Evolutionary conservation across 2,113 vertebrate genomes (phyloP).

Genomic region (Melanocharis versteri): DNA sequence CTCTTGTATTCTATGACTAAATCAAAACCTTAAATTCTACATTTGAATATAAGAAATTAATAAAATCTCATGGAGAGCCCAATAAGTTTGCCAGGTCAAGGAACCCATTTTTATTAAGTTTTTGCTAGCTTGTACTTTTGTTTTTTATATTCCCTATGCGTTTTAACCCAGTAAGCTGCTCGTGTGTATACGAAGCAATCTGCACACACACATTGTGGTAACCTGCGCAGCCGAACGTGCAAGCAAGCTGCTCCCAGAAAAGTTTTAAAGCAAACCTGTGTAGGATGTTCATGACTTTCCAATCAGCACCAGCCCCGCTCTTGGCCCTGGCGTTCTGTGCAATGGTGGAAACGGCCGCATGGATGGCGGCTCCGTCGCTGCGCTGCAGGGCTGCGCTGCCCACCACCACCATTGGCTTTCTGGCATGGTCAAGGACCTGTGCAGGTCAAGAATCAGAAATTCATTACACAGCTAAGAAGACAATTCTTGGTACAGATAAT

Average conservation of each 20-base stretch:
- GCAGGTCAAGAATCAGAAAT: not conserved
- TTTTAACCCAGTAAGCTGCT: not conserved
- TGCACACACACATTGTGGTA: not conserved
- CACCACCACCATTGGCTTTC: conserved; percentile 88
- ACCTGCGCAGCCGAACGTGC: not conserved
- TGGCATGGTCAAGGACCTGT: conserved; percentile 83
- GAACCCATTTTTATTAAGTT: not conserved
- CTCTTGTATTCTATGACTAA: not conserved
- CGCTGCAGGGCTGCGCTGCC: conserved; percentile 91
- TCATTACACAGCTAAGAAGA: not conserved
- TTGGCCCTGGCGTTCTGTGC: conserved; percentile 84
- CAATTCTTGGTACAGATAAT: not conserved
- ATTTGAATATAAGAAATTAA: not conserved
- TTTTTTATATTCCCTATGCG: not conserved
- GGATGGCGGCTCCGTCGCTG: conserved; percentile 85
- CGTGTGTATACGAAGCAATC: not conserved
- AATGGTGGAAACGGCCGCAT: conserved; percentile 83
- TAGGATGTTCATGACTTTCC: conserved; percentile 96
- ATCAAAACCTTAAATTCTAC: not conserved
- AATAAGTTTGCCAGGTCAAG: not conserved
- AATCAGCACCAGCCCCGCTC: conserved; percentile 80
- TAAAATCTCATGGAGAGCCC: not conserved
- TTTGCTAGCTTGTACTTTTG: not conserved
- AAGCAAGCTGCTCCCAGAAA: not conserved
- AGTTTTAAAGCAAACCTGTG: conserved; percentile 82